Base-by-base conservation (phyloP, 2,113 vertebrate species). In the Solea senegalensis region DNA sequence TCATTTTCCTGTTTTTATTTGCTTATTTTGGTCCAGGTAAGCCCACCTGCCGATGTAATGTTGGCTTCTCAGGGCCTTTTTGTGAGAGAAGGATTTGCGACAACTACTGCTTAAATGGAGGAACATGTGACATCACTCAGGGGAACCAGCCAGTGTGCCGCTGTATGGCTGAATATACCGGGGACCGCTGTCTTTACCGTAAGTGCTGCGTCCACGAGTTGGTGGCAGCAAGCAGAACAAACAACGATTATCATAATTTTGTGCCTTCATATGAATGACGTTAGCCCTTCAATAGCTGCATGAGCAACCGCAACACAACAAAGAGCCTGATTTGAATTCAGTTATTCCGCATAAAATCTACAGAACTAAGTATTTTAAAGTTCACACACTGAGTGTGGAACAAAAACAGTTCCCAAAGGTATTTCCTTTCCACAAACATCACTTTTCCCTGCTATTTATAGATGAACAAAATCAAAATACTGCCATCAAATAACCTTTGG, bases 131-230 rank as follows among this genome's bases (percentile, higher is more conserved):
- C 0, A 92, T 99, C 82, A 97, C 94, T 54, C 76, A 92, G 15
- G 97, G 97, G 56, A 99, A 99, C 89, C 98, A 99, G 81, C 96
- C 97, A 1, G 82, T 93, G 65, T 99, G 98, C 51, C 93, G 90
- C 73, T 99, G 98, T 81, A 92, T 93, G 79, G 85, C 94, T 0
- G 96, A 98, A 53, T 97, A 97, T 68, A 98, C 96, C 0, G 97
- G 98, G 50, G 97, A 99, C 81, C 95, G 96, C 62, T 99, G 98
- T 77, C 95, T 97, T 57, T 94, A 95, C 76, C 96, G 97, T 99
- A 87, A 98, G 98, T 96, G 40, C 26, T 48, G 34, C 61, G 27
- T 0, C 14, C 14, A 10, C 8, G 9, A 7, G 55, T 40, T n/a
- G 0, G 21, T 55, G 12, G 13, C 41, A 3, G 27, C 52, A 49